Base-by-base conservation (phyloP, 2,888 invertebrate genomes). In the Drosophila affinis region DNA sequence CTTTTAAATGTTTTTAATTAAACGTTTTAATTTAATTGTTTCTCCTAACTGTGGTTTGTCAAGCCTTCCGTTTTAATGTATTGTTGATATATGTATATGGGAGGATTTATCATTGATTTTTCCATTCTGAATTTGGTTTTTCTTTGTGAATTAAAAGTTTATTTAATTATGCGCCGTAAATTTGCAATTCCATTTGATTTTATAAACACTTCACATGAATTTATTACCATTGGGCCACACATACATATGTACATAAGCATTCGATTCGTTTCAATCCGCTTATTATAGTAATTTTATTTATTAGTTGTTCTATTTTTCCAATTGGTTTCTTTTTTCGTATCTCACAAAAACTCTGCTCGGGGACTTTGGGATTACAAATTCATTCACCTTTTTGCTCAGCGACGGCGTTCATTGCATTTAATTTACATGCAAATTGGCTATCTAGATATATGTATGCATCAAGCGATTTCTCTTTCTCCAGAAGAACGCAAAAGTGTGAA, bases 301-400 rank as follows among this genome's bases (percentile, higher is more conserved):
- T 46, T 55, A 32, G 45, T 9, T 12, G 12, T 52, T 14, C 18
- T 7, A 14, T 27, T 39, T 29, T 29, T 52, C 9, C 24, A n/a
- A 51, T 59, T 44, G 17, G 44, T 27, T 52, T 59, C 18, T 53
- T 27, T 44, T 6, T 14, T 14, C 27, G 18, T 44, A 27, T 6
- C 5, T 39, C 48, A 21, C 21, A 48, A 48, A 48, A 48, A 48
- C 39, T 39, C 39, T 29, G n/a, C 14, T 48, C 18, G 3, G n/a
- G 14, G 24, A 34, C 27, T 39, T 29, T 48, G 18, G 17, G 47
- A 39, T 58, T 58, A 18, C 53, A 9, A 18, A 48, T 29, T 57
- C 17, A 77, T 77, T 85, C 63, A 81, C 86, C 86, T 82, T 67
- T 69, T 34, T 71, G 75, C 46, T 82, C 70, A 9, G 18, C 44